Percentiles rank a stretch among this genome's conserved stretches.
Evolutionary conservation across 2,888 invertebrate genomes (phyloP).

Genomic region (Diloba caeruleocephala): DNA sequence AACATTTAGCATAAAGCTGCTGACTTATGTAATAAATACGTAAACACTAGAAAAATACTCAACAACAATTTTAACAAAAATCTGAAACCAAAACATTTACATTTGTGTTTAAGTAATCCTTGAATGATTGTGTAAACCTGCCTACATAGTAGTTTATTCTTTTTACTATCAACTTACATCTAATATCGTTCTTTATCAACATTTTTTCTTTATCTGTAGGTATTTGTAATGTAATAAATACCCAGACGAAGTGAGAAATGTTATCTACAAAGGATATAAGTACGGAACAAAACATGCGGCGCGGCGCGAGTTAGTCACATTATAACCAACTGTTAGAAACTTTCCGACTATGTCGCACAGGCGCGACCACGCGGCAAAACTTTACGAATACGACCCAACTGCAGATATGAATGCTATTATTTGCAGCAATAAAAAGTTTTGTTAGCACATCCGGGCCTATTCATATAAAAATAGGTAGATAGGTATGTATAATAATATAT

Average conservation of each 20-base stretch:
- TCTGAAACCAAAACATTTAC: too few relatives aligned
- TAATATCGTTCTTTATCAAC: conserved; percentile 29
- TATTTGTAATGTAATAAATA: conserved; percentile 35
- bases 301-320: conserved; percentile 49
- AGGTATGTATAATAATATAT: conserved; percentile 7
- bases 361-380: conserved; percentile 58
- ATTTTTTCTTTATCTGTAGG: conserved; percentile 48
- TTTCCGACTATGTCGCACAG: conserved; percentile 58
- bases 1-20: too few relatives aligned
- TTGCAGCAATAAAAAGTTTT: conserved; percentile 78
- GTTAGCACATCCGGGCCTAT: conserved; percentile 55
- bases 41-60: background rate
- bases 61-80: background rate
- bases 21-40: background rate
- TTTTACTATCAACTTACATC: too few relatives aligned
- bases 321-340: conserved; percentile 59
- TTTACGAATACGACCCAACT: conserved; percentile 67
- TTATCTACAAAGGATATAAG: conserved; percentile 51
- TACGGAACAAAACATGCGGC: conserved; percentile 42
- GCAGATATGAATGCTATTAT: conserved; percentile 79
- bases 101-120: too few relatives aligned
- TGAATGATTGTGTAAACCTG: too few relatives aligned
- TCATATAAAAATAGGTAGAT: background rate
- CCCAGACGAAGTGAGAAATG: conserved; percentile 24
- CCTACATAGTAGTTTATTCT: too few relatives aligned